Conservation (phyloP, 2,113 vertebrate genomes). For the Semnornis frantzii region DNA sequence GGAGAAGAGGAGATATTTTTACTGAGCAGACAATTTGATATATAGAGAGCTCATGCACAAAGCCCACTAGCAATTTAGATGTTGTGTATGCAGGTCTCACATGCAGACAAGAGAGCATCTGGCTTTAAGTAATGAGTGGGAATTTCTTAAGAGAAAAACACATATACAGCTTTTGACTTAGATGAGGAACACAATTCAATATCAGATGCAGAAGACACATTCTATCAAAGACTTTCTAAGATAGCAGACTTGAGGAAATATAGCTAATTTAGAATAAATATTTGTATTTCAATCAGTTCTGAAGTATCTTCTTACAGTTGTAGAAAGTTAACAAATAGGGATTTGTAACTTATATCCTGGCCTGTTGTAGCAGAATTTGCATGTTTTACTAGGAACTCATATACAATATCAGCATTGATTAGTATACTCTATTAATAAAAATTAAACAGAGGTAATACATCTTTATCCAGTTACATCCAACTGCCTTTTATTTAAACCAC, state of each 20-base stretch:
- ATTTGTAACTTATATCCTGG: background rate
- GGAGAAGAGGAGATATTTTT: background rate
- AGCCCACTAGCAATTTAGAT: background rate
- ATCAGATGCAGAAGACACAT: background rate
- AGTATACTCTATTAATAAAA: background rate
- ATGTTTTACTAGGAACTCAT: background rate
- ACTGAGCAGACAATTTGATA: background rate
- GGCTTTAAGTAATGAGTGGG: conserved; percentile 14
- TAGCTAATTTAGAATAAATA: background rate
- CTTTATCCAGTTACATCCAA: background rate
- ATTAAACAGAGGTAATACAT: background rate
- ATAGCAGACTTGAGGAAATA: background rate
- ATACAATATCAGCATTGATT: background rate
- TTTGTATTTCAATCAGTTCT: background rate
- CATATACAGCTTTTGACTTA: background rate
- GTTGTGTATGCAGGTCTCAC: background rate
- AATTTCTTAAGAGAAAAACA: background rate
- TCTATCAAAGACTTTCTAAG: background rate
- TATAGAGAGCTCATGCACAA: background rate
- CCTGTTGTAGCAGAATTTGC: background rate
- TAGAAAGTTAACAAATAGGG: background rate
- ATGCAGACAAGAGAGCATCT: background rate
- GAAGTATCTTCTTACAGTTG: background rate
- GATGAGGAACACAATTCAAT: background rate
- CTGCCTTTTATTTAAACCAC: background rate